These are phyloP conservation scores for Epinephelus cyanopodus DNA, from an alignment of 2,113 vertebrate species.

Conservation along the genomic window DNA sequence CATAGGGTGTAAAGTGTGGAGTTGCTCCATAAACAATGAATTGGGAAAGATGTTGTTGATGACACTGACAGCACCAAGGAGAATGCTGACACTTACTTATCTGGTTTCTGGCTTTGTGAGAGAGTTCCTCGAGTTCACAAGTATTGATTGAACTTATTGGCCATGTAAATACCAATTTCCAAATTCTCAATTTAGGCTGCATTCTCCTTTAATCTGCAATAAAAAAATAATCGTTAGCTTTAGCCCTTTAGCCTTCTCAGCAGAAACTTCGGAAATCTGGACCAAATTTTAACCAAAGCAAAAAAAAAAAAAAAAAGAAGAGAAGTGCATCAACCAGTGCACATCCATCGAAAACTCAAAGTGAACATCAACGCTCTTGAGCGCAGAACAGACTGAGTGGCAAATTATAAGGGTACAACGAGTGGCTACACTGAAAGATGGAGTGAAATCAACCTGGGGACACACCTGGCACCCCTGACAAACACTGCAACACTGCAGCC, in stretches of 20 bases:
- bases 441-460: conserved; percentile 17
- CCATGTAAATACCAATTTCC: too few relatives aligned
- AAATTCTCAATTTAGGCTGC: too few relatives aligned
- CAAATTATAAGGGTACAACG: background rate
- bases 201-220: too few relatives aligned
- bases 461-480: conserved; percentile 14
- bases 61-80: too few relatives aligned
- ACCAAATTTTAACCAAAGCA: background rate
- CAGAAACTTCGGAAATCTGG: background rate
- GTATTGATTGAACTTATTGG: too few relatives aligned
- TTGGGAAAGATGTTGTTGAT: too few relatives aligned
- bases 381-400: background rate
- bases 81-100: too few relatives aligned
- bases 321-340: background rate
- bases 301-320: background rate
- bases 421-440: conserved; percentile 6
- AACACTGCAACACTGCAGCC: background rate
- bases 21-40: too few relatives aligned
- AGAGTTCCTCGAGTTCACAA: too few relatives aligned
- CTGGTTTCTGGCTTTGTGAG: too few relatives aligned
- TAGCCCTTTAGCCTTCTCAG: background rate
- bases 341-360: conserved; percentile 1
- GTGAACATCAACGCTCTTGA: conserved; percentile 2
- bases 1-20: too few relatives aligned
- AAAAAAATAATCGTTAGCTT: too few relatives aligned